phyloP scores from a whole-genome alignment of 2,888 invertebrate species.

The Archaeoteleia sp. region DNA sequence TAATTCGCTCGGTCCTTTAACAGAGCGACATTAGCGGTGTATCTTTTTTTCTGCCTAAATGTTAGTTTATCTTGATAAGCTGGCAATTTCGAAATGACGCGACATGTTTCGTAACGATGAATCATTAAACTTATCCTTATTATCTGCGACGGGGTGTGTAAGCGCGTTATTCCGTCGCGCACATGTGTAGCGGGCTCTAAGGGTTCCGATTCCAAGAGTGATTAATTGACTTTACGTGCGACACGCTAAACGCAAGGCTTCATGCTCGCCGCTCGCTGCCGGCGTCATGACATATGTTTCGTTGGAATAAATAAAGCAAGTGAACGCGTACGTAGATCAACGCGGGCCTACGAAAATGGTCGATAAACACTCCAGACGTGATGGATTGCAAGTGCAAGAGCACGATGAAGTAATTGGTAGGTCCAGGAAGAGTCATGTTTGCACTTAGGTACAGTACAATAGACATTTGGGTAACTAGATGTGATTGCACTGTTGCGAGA shows the following conservation, averaged over 20 bases:
- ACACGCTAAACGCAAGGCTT: conserved; percentile 51
- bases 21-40: conserved; percentile 26
- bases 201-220: conserved; percentile 44
- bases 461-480: no score
- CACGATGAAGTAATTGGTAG: conserved; percentile 62
- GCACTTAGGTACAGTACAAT: conserved; percentile 6
- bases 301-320: conserved; percentile 46
- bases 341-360: conserved; percentile 17
- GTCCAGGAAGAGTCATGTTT: conserved; percentile 37
- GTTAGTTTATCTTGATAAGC: conserved; percentile 31
- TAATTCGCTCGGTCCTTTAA: conserved; percentile 1
- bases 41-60: conserved; percentile 18
- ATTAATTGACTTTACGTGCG: conserved; percentile 58
- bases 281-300: conserved; percentile 52
- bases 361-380: conserved; percentile 44
- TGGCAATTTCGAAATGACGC: conserved; percentile 30
- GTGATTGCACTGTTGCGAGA: not conserved
- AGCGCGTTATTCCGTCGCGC: conserved; percentile 30
- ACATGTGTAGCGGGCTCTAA: conserved; percentile 43
- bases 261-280: conserved; percentile 45
- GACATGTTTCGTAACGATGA: conserved; percentile 1
- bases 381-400: conserved; percentile 61
- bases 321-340: conserved; percentile 20
- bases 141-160: conserved; percentile 29
- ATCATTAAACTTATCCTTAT: conserved; percentile 50